A percentile compares a stretch with the other conserved stretches of the same genome.
Conservation (phyloP, 2,888 invertebrate genomes). For the Tipula confusa region DNA sequence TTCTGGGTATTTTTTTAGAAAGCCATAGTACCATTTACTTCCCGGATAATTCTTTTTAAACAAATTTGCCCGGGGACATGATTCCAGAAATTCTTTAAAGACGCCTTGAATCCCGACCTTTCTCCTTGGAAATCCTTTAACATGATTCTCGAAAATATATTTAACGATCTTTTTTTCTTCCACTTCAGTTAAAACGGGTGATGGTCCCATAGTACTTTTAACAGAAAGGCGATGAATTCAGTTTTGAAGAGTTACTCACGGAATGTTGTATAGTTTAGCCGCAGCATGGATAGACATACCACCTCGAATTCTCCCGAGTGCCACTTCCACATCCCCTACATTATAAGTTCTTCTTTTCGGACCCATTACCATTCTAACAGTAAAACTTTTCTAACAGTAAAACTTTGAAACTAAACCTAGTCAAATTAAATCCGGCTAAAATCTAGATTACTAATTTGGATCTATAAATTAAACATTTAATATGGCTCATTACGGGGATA, state of each 20-base stretch:
- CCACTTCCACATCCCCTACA: not conserved
- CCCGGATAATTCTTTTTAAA: not conserved
- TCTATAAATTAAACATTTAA: not conserved
- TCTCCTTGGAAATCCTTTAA: not conserved
- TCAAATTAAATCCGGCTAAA: not conserved
- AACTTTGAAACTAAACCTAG: not conserved
- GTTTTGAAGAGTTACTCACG: not conserved
- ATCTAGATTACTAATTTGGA: not conserved
- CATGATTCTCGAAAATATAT: too few relatives aligned
- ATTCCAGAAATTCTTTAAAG: not conserved
- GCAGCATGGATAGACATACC: too few relatives aligned
- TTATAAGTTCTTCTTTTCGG: not conserved
- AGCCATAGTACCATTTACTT: too few relatives aligned
- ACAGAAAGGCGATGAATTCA: not conserved
- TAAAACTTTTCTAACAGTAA: not conserved
- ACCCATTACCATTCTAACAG: not conserved
- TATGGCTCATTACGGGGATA: too few relatives aligned
- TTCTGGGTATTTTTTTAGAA: too few relatives aligned
- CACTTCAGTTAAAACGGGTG: too few relatives aligned
- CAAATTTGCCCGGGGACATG: not conserved
- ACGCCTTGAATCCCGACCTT: not conserved
- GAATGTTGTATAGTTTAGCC: not conserved
- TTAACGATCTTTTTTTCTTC: too few relatives aligned
- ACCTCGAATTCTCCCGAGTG: not conserved
- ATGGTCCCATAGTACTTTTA: too few relatives aligned